These are phyloP conservation scores for Hecatera dysodea DNA, from an alignment of 2,888 invertebrate genomes.

Conservation along the genomic window DNA sequence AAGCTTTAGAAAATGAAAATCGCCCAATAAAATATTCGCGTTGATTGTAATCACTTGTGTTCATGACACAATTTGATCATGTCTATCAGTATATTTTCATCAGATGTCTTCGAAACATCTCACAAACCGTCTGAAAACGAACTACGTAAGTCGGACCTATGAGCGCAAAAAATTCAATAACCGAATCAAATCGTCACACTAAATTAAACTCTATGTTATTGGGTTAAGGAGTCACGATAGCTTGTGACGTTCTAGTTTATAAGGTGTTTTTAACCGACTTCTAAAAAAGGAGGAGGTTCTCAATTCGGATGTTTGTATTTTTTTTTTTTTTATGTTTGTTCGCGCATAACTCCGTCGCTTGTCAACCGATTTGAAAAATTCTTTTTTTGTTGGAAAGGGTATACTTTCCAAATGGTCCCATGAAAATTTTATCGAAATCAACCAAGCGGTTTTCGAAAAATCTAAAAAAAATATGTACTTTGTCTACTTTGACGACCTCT, in stretches of 20 bases:
- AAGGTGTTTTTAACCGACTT: conserved; percentile 57
- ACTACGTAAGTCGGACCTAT: conserved; percentile 42
- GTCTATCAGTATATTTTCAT: conserved; percentile 30
- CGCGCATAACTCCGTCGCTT: too few species aligned
- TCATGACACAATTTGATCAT: conserved; percentile 44
- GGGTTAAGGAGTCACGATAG: conserved; percentile 3
- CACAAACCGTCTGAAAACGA: conserved; percentile 51
- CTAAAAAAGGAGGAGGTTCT: too few species aligned
- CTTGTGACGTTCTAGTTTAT: conserved; percentile 22
- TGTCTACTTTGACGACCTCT: too few species aligned
- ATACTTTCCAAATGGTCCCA: too few species aligned
- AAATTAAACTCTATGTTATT: conserved; percentile 30
- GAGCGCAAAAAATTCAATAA: conserved; percentile 53
- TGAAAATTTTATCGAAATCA: too few species aligned
- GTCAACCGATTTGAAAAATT: too few species aligned
- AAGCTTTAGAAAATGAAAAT: neutral
- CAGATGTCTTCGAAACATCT: conserved; percentile 47
- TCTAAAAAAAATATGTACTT: too few species aligned
- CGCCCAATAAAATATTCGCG: neutral
- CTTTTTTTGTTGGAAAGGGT: too few species aligned
- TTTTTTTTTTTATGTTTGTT: too few species aligned
- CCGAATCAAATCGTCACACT: neutral
- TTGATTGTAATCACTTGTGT: conserved; percentile 34
- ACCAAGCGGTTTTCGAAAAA: too few species aligned
- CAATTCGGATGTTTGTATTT: too few species aligned